Evolutionary conservation across 2,888 invertebrate species (phyloP).

Genomic region (Apamea epomidion): DNA sequence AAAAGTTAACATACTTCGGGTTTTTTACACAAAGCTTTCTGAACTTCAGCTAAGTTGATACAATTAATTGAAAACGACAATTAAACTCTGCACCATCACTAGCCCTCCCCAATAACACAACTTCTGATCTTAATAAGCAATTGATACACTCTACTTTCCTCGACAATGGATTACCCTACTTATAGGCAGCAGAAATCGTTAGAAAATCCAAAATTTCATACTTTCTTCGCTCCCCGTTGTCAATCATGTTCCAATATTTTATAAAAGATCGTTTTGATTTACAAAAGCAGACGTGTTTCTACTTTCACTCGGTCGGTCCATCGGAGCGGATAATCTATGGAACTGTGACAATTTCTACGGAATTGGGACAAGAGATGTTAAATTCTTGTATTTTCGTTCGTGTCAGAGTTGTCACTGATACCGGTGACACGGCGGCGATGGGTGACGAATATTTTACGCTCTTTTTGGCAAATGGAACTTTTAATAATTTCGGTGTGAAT

Average conservation of each 20-base stretch:
- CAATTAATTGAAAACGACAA: neutral
- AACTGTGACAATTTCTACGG: conserved; percentile 77
- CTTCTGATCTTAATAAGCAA: conserved; percentile 25
- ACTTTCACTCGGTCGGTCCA: conserved; percentile 75
- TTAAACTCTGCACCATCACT: neutral
- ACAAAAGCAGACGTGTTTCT: conserved; percentile 58
- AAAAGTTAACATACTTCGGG: neutral
- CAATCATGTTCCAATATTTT: conserved; percentile 61
- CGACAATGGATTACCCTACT: conserved; percentile 44
- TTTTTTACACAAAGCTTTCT: neutral
- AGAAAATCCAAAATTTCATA: conserved; percentile 54
- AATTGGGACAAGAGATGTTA: conserved; percentile 74
- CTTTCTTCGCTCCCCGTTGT: conserved; percentile 53
- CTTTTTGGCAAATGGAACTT: conserved; percentile 29
- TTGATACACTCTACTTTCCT: conserved; percentile 40
- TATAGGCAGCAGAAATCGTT: conserved; percentile 32
- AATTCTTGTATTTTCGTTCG: conserved; percentile 62
- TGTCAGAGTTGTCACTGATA: conserved; percentile 59
- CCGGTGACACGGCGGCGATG: conserved; percentile 49
- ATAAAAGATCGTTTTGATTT: conserved; percentile 59
- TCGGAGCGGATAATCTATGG: conserved; percentile 75
- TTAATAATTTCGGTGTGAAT: neutral
- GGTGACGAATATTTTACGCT: conserved; percentile 39
- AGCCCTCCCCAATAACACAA: neutral
- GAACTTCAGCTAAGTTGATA: neutral